Percentiles rank a stretch among this genome's conserved stretches.
Conservation (phyloP, 2,797 vertebrate genomes). For the Nasua narica region DNA sequence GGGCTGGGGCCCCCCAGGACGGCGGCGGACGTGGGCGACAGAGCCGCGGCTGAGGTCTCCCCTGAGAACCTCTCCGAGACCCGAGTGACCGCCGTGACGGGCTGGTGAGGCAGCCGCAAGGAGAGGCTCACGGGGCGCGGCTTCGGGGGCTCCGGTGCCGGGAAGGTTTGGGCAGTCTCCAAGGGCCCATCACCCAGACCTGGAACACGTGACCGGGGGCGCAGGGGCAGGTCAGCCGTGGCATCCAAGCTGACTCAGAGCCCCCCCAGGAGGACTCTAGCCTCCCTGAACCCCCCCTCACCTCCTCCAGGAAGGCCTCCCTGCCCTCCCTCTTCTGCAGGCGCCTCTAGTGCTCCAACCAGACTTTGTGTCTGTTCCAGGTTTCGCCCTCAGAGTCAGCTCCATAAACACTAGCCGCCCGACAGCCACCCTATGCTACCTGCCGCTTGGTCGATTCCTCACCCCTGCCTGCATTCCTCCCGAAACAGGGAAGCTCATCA, state of each 20-base stretch:
- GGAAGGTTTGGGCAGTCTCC: conserved; percentile 75
- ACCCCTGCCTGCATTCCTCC: neutral
- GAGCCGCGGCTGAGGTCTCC: conserved; percentile 78
- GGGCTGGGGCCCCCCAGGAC: conserved; percentile 77
- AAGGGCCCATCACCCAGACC: conserved; percentile 80
- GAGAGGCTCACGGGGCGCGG: conserved; percentile 81
- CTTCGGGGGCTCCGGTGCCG: conserved; percentile 68
- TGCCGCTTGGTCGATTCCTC: neutral
- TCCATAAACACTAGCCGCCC: neutral
- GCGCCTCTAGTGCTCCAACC: neutral
- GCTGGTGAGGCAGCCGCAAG: conserved; percentile 91
- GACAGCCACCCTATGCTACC: neutral
- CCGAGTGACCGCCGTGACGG: conserved; percentile 86
- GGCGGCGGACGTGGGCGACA: conserved; percentile 71
- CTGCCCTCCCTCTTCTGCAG: neutral
- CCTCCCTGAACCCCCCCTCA: neutral
- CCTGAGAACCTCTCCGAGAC: conserved; percentile 83
- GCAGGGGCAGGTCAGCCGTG: neutral
- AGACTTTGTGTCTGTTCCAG: neutral
- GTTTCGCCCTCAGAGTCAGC: neutral
- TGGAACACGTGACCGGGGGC: conserved; percentile 66
- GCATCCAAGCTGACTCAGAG: neutral
- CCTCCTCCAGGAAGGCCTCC: neutral
- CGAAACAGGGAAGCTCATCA: neutral
- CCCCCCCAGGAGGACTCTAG: neutral